Base-by-base conservation (phyloP, 1,140 invertebrate species). In the Anagrus nilaparvatae region DNA sequence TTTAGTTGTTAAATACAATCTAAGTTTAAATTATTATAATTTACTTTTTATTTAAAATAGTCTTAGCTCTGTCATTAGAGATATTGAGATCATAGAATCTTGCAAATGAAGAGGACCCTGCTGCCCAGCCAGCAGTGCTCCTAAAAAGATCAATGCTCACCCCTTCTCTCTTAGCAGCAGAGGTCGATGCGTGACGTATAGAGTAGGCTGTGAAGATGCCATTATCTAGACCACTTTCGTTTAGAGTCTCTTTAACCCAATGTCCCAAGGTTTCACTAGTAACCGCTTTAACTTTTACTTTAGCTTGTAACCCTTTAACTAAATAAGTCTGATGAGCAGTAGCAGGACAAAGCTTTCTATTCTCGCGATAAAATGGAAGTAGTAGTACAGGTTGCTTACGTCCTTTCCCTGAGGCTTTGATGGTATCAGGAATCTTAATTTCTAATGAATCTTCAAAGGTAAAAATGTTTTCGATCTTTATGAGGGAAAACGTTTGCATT, bases 401-500 rank as follows among this genome's bases (percentile, higher is more conserved):
- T 16, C 21, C 29, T 24, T 3, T 33, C 3, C 34, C 17, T 31
- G 34, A 38, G 13, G 42, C 24, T 18, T 44, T 37, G 12, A 43
- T 34, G 9, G 13, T 17, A 18, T 33, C 31, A 6, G 40, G 30
- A 32, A 41, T 31, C 19, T 12, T 21, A 18, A 43, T 35, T 43
- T 43, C 32, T 17, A 43, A 28, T 35, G 5, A 25, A n/a, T 25
- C 17, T 16, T 18, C n/a, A 2, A 28, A 7, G 10, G 27, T 17
- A 5, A n/a, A 16, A 25, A 25, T 34, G 8, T 35, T 43, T 19
- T 31, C n/a, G 13, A 29, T 37, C 7, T 44, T 29, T 12, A 44
- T 44, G 17, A 37, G 17, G 13, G 41, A 27, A 20, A 44, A 39
- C 2, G 45, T 47, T 44, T 43, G 47, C 30, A 34, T 37, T 36